Percentiles rank a stretch among this genome's conserved stretches.
These are phyloP conservation scores for Leptura quadrifasciata DNA, from an alignment of 2,888 invertebrate genomes.

Conservation along the genomic window DNA sequence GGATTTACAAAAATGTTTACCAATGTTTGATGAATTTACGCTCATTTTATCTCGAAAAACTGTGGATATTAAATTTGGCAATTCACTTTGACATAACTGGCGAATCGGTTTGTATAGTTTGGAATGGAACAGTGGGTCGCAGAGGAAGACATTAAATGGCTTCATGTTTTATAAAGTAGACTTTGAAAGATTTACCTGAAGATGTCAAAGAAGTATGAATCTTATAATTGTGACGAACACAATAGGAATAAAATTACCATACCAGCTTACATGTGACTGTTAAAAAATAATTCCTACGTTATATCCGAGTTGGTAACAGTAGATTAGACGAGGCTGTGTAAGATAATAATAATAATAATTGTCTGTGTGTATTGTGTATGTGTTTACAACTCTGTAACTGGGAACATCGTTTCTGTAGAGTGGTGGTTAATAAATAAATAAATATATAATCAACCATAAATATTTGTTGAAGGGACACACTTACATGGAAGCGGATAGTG, in stretches of 20 bases:
- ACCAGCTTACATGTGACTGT: neutral
- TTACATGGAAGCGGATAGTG: neutral
- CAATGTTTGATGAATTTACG: neutral
- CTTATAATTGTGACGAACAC: neutral
- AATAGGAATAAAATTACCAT: neutral
- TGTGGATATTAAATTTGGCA: neutral
- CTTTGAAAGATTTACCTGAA: too few species aligned
- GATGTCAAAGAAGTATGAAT: neutral
- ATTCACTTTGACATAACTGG: slow-evolving; percentile 1
- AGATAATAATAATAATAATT: too few species aligned
- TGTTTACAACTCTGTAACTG: too few species aligned
- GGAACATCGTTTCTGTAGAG: too few species aligned
- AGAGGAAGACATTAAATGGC: neutral
- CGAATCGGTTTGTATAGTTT: neutral
- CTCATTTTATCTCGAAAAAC: neutral
- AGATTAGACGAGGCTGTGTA: too few species aligned
- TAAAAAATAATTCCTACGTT: neutral
- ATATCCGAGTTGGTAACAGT: too few species aligned
- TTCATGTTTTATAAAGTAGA: too few species aligned
- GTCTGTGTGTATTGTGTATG: too few species aligned
- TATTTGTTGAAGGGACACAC: neutral
- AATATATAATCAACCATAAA: neutral
- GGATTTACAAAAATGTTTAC: slow-evolving; percentile 5
- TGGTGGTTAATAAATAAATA: too few species aligned
- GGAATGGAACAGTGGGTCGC: neutral